Evolutionary conservation across 2,797 vertebrate species (phyloP), one percentile per base, ranked within the genome.

Genomic region (Sternarchorhynchus goeldii): DNA sequence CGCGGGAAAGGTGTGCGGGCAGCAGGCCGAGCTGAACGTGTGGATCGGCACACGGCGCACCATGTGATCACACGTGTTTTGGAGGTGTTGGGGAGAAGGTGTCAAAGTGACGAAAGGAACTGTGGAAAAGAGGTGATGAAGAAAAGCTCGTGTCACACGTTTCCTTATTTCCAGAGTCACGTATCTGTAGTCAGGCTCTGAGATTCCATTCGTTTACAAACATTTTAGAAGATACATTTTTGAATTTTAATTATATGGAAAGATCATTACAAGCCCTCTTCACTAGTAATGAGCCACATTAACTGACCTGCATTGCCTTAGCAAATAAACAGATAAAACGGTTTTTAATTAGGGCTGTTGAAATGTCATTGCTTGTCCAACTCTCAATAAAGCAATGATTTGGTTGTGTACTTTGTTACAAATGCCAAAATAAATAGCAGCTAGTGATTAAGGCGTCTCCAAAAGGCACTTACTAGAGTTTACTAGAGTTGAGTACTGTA

Each of bases 11-110:
- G 77, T 68, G 77, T 73, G 73, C 36, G 67, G 57, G 10, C 56
- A 62, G 73, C 29, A 72, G 76, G 45, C 25, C 5, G 16, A 5
- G 50, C 12, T 3, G 57, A 62, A 18, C n/a, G 66, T 21, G 66
- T 63, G 82, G 80, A 78, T 67, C 59, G 67, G 79, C n/a, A 45
- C 75, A n/a, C 56, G 34, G 65, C 50, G 29, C 86, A 83, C 87
- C 83, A 71, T 73, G 73, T 62, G 78, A 72, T 3, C 2, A 81
- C 76, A 74, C 73, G 83, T 74, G 66, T 77, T 85, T 83, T 70
- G 78, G 79, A 84, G 58, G 59, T 74, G 75, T 74, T 64, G 73
- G 16, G 62, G 62, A 64, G 74, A 56, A 64, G 73, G 75, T 53
- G 70, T 53, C 41, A 62, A 50, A 65, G 29, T n/a, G 65, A 68